phyloP scores from a whole-genome alignment of 2,113 vertebrate genomes.

The Geococcyx californianus region DNA sequence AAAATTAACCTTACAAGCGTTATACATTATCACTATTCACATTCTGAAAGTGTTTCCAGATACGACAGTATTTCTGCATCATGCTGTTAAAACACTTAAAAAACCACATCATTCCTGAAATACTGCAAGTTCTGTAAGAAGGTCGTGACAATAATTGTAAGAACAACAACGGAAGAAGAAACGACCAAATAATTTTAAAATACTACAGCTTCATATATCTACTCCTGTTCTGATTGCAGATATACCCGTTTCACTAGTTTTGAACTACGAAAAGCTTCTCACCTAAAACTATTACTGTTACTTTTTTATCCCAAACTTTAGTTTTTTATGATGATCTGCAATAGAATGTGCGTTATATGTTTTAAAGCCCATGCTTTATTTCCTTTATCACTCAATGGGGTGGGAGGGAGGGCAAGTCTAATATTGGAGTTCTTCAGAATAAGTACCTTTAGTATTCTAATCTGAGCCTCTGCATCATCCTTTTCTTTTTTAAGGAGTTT shows the following conservation, averaged over 20 bases:
- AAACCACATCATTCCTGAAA: background rate
- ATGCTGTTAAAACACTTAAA: background rate
- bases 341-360: background rate
- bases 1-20: background rate
- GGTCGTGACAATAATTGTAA: background rate
- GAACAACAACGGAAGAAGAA: background rate
- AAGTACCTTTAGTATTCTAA: constrained; percentile 84
- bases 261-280: background rate
- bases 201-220: background rate
- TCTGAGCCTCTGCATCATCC: constrained; percentile 77
- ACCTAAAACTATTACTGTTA: background rate
- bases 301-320: background rate
- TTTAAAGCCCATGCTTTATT: constrained; percentile 35
- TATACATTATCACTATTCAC: background rate
- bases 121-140: background rate
- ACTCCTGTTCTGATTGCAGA: background rate
- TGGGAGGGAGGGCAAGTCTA: background rate
- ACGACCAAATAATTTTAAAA: background rate
- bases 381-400: background rate
- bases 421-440: constrained; percentile 9
- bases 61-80: background rate
- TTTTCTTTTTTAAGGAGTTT: constrained; percentile 80
- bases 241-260: background rate
- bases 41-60: background rate
- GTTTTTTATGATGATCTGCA: constrained; percentile 15